Percentiles rank a stretch among this genome's conserved stretches.
phyloP scores from a whole-genome alignment of 2,888 invertebrate species.

The Dryobota labecula region DNA sequence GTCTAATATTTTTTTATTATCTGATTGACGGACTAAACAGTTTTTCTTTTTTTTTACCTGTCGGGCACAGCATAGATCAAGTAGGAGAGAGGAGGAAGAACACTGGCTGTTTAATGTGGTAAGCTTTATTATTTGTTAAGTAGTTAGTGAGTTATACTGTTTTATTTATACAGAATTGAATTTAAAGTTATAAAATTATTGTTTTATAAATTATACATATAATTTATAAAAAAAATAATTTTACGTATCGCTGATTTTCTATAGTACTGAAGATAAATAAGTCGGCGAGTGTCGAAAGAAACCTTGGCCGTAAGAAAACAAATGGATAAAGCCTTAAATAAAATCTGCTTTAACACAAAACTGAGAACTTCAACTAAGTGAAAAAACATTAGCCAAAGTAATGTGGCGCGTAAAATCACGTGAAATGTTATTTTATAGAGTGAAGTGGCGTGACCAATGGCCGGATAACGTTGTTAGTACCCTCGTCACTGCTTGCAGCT shows the following conservation, averaged over 20 bases:
- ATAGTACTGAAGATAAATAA: neutral
- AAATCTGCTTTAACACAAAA: neutral
- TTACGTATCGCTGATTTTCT: neutral
- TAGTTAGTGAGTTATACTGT: too few species aligned
- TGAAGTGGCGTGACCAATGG: slow-evolving; percentile 49
- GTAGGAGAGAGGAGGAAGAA: too few species aligned
- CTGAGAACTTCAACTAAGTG: slow-evolving; percentile 3
- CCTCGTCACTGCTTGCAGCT: slow-evolving; percentile 54
- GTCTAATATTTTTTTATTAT: too few species aligned
- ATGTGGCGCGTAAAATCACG: slow-evolving; percentile 49
- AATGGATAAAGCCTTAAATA: neutral
- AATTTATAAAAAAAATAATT: too few species aligned
- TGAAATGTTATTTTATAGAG: slow-evolving; percentile 59
- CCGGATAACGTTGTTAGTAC: slow-evolving; percentile 59
- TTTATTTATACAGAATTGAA: too few species aligned
- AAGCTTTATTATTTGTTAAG: too few species aligned
- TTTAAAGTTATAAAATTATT: too few species aligned
- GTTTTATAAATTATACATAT: too few species aligned
- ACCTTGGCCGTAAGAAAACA: neutral
- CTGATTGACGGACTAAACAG: too few species aligned
- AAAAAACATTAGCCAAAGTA: slow-evolving; percentile 32
- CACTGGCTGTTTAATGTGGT: too few species aligned
- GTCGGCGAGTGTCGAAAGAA: neutral
- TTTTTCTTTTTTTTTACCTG: too few species aligned
- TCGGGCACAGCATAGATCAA: too few species aligned